A percentile compares a stretch with the other conserved stretches of the same genome.
phyloP scores from a whole-genome alignment of 2,797 vertebrate species.

The Fringilla coelebs region DNA sequence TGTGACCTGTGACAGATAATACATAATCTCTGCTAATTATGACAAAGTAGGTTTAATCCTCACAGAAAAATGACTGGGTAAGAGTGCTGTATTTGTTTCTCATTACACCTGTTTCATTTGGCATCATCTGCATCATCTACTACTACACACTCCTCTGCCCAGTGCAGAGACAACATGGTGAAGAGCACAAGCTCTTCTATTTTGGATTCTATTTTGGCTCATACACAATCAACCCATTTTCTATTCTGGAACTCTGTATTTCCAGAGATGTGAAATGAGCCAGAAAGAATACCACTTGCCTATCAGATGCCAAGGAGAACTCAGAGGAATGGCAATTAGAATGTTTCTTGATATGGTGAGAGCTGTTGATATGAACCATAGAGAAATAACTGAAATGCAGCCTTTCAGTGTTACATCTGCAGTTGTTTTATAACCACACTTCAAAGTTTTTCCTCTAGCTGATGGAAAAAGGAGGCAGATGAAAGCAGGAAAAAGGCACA shows the following conservation, averaged over 20 bases:
- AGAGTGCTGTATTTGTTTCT: neutral
- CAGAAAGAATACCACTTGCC: conserved; percentile 37
- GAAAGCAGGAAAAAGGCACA: neutral
- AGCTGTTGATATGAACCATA: neutral
- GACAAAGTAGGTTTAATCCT: neutral
- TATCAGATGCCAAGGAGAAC: conserved; percentile 19
- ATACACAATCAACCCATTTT: conserved; percentile 36
- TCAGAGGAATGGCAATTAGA: conserved; percentile 39
- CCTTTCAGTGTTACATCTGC: conserved; percentile 22
- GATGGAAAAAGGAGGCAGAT: conserved; percentile 9
- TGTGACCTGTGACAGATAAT: neutral
- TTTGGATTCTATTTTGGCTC: conserved; percentile 53
- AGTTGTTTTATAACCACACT: conserved; percentile 7
- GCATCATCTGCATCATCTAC: neutral
- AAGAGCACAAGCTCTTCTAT: conserved; percentile 3
- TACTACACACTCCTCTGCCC: neutral
- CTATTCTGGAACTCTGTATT: conserved; percentile 39
- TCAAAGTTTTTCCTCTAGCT: neutral
- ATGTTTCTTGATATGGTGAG: neutral
- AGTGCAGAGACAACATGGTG: neutral
- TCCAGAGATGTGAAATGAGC: conserved; percentile 11
- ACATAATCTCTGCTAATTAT: neutral
- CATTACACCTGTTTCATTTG: neutral
- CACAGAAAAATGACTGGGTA: neutral
- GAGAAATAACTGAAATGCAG: conserved; percentile 11